Evolutionary conservation across 2,797 vertebrate species (phyloP).

Genomic region (Danio tinwini): DNA sequence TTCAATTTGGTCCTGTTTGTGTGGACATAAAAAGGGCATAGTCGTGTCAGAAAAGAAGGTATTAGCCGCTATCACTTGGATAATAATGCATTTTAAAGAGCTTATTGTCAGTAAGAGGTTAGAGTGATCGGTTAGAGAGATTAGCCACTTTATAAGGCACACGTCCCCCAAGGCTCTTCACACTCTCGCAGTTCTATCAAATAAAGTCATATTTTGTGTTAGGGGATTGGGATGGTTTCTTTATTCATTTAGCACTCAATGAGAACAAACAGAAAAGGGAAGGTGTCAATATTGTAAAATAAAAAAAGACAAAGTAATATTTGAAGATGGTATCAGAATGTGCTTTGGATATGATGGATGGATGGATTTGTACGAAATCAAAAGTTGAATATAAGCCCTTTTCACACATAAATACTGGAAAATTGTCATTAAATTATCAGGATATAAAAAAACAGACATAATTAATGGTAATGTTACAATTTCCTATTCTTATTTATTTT

Average conservation of each 20-base stretch:
- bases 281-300: background rate
- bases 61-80: conserved; percentile 27
- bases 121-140: conserved; percentile 39
- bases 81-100: conserved; percentile 48
- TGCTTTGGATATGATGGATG: too few species aligned
- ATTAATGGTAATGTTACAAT: too few species aligned
- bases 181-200: background rate
- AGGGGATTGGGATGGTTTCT: background rate
- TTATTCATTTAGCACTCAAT: background rate
- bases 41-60: conserved; percentile 11
- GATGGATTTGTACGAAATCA: too few species aligned
- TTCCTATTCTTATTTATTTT: too few species aligned
- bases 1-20: conserved; percentile 72
- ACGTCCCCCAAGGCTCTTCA: conserved; percentile 17
- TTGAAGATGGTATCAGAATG: too few species aligned
- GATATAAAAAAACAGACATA: too few species aligned
- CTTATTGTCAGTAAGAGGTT: conserved; percentile 31
- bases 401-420: too few species aligned
- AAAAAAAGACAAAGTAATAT: background rate
- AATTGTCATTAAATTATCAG: too few species aligned
- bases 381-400: too few species aligned
- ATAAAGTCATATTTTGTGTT: background rate
- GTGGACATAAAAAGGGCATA: conserved; percentile 29
- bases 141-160: conserved; percentile 18
- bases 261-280: background rate